These are phyloP conservation scores for Sericinus montela DNA, from an alignment of 2,888 invertebrate genomes.

Conservation along the genomic window DNA sequence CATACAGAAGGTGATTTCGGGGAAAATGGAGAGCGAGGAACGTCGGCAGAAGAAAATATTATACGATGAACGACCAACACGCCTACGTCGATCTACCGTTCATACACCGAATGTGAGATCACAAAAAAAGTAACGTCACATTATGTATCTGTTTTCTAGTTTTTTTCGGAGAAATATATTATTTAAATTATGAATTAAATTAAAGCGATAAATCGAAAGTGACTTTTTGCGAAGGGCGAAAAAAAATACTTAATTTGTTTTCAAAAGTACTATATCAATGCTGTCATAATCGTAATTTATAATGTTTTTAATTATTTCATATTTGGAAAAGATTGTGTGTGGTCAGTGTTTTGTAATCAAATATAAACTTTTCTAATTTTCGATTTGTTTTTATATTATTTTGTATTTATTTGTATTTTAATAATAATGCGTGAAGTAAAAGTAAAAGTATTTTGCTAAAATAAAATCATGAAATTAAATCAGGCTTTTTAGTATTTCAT, in stretches of 20 bases:
- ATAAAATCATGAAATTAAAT: slow-evolving; percentile 7
- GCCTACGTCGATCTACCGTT: slow-evolving; percentile 50
- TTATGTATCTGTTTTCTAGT: too few species aligned
- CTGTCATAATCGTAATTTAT: too few species aligned
- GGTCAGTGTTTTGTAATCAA: background rate
- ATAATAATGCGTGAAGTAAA: slow-evolving; percentile 18
- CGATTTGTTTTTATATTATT: slow-evolving; percentile 12
- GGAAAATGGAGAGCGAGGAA: slow-evolving; percentile 44
- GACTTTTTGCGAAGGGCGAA: too few species aligned
- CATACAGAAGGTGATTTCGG: slow-evolving; percentile 42
- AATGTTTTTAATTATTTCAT: too few species aligned
- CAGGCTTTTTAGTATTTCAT: too few species aligned
- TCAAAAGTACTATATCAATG: too few species aligned
- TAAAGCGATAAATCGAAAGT: too few species aligned
- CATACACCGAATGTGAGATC: slow-evolving; percentile 32
- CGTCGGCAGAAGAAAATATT: slow-evolving; percentile 46
- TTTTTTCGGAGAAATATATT: too few species aligned
- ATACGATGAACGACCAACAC: slow-evolving; percentile 57
- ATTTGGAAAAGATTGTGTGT: too few species aligned
- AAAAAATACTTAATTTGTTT: too few species aligned
- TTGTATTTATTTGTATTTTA: slow-evolving; percentile 23
- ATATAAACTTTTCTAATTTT: slow-evolving; percentile 7
- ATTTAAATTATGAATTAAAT: too few species aligned
- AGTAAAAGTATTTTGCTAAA: slow-evolving; percentile 18
- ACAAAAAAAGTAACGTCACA: slow-evolving; percentile 36